Base-by-base conservation (phyloP, 2,113 vertebrate species). In the Smithornis capensis region DNA sequence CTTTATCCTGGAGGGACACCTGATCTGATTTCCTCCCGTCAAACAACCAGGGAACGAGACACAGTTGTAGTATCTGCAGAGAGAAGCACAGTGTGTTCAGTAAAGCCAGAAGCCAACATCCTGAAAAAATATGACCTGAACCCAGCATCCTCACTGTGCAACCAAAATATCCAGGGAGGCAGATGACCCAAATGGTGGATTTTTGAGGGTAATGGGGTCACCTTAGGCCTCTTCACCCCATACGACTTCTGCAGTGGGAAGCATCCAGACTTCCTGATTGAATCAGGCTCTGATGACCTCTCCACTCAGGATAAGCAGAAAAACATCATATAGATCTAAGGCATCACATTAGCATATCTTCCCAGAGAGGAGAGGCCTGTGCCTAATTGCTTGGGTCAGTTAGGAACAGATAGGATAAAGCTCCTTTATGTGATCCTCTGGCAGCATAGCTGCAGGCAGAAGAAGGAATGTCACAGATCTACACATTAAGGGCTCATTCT, bases 21-120 rank as follows among this genome's bases (percentile, higher is more conserved):
- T 96, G 86, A 98, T 98, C 53, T 98, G 98, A 38, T 98, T 97
- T 70, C 98, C 98, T 83, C 98, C 97, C 76, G 98, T 98, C 95
- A 99, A 97, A 79, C 98, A 99, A 40, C 99, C 99, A 19, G 98
- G 97, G 95, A 99, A 99, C 0, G 99, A 99, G 92, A 99, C 98
- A 19, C 99, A 99, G 93, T 99, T 99, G 96, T 99, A 99, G 82
- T 99, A 99, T 98, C 99, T 99, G 97, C 7, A 1, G 25, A 63
- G 45, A 90, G 62, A 94, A 78, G 60, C 21, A 35, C 6, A 37
- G 12, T 29, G 52, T 25, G 18, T 78, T 94, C 77, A 91, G 71
- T 77, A 90, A 92, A 65, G 2, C 3, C 19, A 73, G 33, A 23
- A 69, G 25, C 24, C 40, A 23, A 12, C 33, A 38, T 44, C 24